phyloP scores from a whole-genome alignment of 2,113 vertebrate genomes.

The Platanista minor region DNA sequence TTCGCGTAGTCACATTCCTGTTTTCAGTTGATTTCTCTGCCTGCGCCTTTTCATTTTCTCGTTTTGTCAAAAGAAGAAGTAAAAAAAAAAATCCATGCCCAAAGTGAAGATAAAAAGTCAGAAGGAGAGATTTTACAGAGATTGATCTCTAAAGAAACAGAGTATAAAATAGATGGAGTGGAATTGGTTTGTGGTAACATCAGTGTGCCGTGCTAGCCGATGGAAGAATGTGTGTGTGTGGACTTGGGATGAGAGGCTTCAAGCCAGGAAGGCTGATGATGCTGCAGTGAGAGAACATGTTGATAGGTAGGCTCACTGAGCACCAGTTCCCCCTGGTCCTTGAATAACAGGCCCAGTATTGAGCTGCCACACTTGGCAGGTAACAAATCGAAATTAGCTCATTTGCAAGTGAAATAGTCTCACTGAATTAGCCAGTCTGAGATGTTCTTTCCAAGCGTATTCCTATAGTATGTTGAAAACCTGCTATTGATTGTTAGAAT shows the following conservation, averaged over 20 bases:
- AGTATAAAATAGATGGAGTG: conserved; percentile 39
- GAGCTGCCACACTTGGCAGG: not conserved
- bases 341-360: not conserved
- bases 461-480: not conserved
- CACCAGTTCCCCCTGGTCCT: conserved; percentile 24
- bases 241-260: conserved; percentile 39
- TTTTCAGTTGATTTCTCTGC: not conserved
- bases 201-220: not conserved
- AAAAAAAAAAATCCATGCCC: not conserved
- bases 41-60: conserved; percentile 7
- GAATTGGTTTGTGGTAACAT: conserved; percentile 30
- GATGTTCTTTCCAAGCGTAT: not conserved
- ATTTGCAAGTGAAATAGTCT: conserved; percentile 54
- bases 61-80: not conserved
- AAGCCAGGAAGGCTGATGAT: not conserved
- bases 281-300: not conserved
- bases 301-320: conserved; percentile 2
- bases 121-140: conserved; percentile 40
- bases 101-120: not conserved
- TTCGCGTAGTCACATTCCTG: not conserved
- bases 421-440: fast-evolving
- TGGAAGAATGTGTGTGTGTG: conserved; percentile 42
- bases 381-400: conserved; percentile 41
- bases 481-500: not conserved
- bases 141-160: conserved; percentile 55